Evolutionary conservation across 2,888 invertebrate species (phyloP).

Genomic region (Drosophila nr. perissopoda): DNA sequence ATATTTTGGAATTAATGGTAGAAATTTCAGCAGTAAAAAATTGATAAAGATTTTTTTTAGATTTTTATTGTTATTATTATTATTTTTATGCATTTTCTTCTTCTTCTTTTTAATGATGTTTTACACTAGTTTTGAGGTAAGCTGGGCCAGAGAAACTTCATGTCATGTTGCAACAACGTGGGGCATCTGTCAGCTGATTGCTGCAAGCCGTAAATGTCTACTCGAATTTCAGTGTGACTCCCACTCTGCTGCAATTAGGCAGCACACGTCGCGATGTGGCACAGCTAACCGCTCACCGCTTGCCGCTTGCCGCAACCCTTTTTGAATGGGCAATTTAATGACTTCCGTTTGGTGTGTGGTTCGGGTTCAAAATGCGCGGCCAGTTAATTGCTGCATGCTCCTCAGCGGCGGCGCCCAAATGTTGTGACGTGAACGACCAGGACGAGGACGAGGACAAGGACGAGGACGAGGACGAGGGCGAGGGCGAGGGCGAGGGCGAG

Average conservation of each 20-base stretch:
- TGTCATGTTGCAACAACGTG: not conserved
- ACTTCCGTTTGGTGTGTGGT: conserved; percentile 64
- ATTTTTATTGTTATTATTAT: not conserved
- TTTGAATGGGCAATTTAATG: conserved; percentile 62
- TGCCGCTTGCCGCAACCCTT: conserved; percentile 60
- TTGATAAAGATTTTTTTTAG: not conserved
- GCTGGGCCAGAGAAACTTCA: not conserved
- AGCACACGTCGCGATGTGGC: conserved; percentile 47
- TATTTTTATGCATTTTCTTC: not conserved
- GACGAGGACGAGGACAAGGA: not conserved
- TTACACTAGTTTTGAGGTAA: not conserved
- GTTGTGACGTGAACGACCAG: conserved; percentile 19
- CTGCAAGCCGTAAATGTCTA: conserved; percentile 37
- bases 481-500: not conserved
- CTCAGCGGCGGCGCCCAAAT: conserved; percentile 26
- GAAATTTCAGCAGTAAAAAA: not conserved
- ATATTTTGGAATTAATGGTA: not conserved
- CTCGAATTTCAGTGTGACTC: conserved; percentile 57
- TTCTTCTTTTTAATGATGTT: not conserved
- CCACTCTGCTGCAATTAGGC: conserved; percentile 62
- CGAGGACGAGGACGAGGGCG: not conserved
- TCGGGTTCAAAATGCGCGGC: conserved; percentile 37
- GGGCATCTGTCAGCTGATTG: conserved; percentile 2
- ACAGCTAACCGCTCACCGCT: conserved; percentile 15
- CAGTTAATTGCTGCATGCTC: conserved; percentile 57